Percentiles rank a stretch among this genome's conserved stretches.
These are phyloP conservation scores for Macrophya alboannulata DNA, from an alignment of 2,888 invertebrate species.

Conservation along the genomic window DNA sequence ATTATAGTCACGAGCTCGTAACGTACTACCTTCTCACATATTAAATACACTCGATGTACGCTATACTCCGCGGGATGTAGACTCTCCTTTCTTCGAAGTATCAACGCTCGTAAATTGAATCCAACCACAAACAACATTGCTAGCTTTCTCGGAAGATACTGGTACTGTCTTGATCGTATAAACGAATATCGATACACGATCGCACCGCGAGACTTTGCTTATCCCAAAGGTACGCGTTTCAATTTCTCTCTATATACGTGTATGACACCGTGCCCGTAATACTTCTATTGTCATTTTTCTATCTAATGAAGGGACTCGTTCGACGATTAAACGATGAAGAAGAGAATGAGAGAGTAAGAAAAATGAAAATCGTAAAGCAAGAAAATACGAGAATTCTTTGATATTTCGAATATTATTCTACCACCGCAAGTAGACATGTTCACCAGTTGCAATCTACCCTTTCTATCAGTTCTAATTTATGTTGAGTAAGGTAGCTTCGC, in stretches of 20 bases:
- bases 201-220: background rate
- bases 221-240: background rate
- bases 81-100: constrained; percentile 33
- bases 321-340: background rate
- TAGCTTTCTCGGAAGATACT: constrained; percentile 31
- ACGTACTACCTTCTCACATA: constrained; percentile 24
- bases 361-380: background rate
- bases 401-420: constrained; percentile 24
- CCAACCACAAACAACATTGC: constrained; percentile 12
- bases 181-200: constrained; percentile 6
- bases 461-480: constrained; percentile 79
- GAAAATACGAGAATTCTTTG: too few species aligned
- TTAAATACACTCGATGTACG: constrained; percentile 16
- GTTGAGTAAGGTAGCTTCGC: constrained; percentile 75
- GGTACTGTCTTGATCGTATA: background rate
- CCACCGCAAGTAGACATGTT: constrained; percentile 65
- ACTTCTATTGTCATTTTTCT: background rate
- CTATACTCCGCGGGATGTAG: background rate
- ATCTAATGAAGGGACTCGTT: background rate
- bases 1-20: constrained; percentile 30
- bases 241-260: background rate
- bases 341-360: background rate
- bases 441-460: constrained; percentile 79
- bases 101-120: constrained; percentile 13
- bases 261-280: too few species aligned